Percentiles rank a stretch among this genome's conserved stretches.
These are phyloP conservation scores for Bradynema listronoti DNA, from an alignment of 1,140 invertebrate species.

Conservation along the genomic window DNA sequence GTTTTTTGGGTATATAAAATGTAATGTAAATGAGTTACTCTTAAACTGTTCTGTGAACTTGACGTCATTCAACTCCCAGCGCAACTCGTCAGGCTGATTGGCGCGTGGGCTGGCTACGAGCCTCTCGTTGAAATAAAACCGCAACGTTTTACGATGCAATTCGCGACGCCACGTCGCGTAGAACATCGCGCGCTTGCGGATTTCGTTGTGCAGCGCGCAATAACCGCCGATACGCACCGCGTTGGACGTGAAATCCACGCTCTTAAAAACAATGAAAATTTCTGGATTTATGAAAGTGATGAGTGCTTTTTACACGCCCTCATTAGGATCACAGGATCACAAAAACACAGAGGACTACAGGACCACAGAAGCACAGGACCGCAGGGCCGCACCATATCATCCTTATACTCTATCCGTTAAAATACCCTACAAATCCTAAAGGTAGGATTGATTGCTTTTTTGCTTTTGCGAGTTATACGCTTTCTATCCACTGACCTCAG, in stretches of 20 bases:
- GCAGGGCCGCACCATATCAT: not conserved
- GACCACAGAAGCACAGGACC: not conserved
- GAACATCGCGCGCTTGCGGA: slow-evolving; percentile 16
- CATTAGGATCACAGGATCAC: not conserved
- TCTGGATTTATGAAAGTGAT: not conserved
- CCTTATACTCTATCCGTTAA: not conserved
- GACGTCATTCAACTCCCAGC: slow-evolving; percentile 24
- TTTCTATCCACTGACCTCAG: slow-evolving; percentile 2
- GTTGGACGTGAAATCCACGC: slow-evolving; percentile 19
- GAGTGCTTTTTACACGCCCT: not conserved
- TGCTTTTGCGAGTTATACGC: not conserved
- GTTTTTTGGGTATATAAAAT: too few relatives aligned
- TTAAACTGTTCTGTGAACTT: slow-evolving; percentile 22
- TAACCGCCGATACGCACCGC: slow-evolving; percentile 15
- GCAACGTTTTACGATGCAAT: slow-evolving; percentile 10
- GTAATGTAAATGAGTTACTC: too few relatives aligned
- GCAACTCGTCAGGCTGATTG: slow-evolving; percentile 21
- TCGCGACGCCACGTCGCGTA: slow-evolving; percentile 20
- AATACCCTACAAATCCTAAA: not conserved
- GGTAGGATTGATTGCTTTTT: not conserved
- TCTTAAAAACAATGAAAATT: not conserved
- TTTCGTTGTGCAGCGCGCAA: slow-evolving; percentile 33
- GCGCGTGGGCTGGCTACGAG: not conserved
- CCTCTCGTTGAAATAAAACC: slow-evolving; percentile 14
- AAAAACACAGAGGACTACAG: not conserved